Conservation (phyloP, 1,140 invertebrate genomes). For the Antheraea pernyi region DNA sequence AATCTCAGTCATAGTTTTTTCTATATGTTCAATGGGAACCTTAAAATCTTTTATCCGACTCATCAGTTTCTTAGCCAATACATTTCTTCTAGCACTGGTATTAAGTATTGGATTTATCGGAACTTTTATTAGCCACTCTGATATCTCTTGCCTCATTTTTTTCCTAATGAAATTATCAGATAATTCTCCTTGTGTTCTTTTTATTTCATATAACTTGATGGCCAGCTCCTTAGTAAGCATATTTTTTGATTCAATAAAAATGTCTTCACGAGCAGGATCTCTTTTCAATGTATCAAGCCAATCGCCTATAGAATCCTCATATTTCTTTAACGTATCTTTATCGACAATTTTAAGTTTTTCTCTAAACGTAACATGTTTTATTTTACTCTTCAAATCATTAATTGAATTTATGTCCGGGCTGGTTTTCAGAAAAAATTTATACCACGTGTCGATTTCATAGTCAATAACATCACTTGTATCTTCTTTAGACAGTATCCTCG, state of each 20-base stretch:
- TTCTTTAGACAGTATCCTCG: background rate
- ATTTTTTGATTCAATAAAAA: slow-evolving; percentile 9
- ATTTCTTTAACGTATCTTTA: slow-evolving; percentile 11
- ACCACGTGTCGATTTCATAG: slow-evolving; percentile 12
- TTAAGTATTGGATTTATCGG: background rate
- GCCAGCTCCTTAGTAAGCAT: slow-evolving; percentile 13
- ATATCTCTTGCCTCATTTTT: slow-evolving; percentile 18
- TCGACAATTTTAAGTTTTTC: background rate
- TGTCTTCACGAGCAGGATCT: background rate
- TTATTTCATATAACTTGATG: background rate
- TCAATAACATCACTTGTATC: slow-evolving; percentile 6
- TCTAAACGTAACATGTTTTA: background rate
- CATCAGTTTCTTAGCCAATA: background rate
- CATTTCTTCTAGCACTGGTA: background rate
- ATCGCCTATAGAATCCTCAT: slow-evolving; percentile 22
- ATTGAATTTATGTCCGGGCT: background rate
- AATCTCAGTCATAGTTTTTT: background rate
- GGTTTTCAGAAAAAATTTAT: background rate
- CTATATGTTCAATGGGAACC: background rate
- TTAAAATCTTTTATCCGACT: background rate
- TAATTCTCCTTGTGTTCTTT: background rate
- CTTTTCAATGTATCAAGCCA: slow-evolving; percentile 17
- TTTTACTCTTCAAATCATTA: slow-evolving; percentile 13
- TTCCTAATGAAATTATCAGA: background rate
- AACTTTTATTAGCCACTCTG: slow-evolving; percentile 11